phyloP scores from a whole-genome alignment of 1,140 invertebrate genomes.

The Zelostemma sp. region DNA sequence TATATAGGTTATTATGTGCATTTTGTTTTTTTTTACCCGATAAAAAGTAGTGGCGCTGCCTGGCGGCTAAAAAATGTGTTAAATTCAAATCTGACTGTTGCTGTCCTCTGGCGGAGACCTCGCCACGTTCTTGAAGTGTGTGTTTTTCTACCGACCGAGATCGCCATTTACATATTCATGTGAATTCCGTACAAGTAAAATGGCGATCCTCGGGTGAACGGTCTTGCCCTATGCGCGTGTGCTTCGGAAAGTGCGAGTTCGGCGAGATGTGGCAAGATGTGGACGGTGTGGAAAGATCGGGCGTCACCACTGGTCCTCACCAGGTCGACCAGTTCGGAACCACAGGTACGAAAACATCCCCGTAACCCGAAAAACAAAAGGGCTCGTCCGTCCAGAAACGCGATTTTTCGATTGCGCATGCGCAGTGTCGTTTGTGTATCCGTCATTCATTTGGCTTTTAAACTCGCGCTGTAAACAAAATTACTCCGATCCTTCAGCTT shows the following conservation, averaged over 20 bases:
- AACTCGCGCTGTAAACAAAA: slow-evolving; percentile 46
- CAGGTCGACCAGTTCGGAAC: slow-evolving; percentile 65
- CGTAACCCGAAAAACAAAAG: neutral
- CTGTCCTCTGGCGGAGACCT: no score
- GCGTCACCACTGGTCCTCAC: slow-evolving; percentile 60
- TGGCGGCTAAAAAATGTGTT: no score
- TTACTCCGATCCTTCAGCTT: neutral
- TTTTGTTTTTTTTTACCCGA: no score
- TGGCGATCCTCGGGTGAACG: slow-evolving; percentile 62
- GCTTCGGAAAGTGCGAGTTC: slow-evolving; percentile 49
- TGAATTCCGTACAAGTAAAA: no score
- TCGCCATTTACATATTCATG: no score
- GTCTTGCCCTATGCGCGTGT: slow-evolving; percentile 54
- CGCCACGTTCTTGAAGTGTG: no score
- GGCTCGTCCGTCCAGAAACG: neutral
- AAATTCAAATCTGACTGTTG: no score
- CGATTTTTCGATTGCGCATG: slow-evolving; percentile 3
- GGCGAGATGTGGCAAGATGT: slow-evolving; percentile 67
- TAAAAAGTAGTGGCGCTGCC: no score
- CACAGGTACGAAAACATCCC: slow-evolving; percentile 51
- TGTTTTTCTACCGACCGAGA: no score
- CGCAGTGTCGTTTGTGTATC: slow-evolving; percentile 8
- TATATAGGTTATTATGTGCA: no score
- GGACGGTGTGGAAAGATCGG: slow-evolving; percentile 57
- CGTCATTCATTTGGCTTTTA: slow-evolving; percentile 9